Percentiles rank a stretch among this genome's conserved stretches.
phyloP scores from a whole-genome alignment of 2,797 vertebrate species.

The Buceros bicornis region DNA sequence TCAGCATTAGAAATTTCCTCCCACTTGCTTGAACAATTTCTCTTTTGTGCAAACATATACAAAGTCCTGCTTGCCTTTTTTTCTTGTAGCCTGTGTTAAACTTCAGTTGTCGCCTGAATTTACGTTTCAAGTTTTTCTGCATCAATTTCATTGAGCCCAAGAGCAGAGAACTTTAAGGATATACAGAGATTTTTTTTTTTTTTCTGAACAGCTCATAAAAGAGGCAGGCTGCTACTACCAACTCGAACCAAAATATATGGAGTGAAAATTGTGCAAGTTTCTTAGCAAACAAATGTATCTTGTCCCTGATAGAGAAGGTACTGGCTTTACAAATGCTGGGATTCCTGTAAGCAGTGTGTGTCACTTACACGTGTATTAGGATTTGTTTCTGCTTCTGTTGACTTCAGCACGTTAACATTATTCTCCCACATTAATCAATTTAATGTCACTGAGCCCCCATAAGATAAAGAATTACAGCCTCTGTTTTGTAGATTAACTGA shows the following conservation, averaged over 20 bases:
- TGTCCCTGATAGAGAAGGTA: neutral
- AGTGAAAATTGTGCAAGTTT: neutral
- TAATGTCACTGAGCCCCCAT: neutral
- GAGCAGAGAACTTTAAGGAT: conserved; percentile 9
- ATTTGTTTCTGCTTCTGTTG: conserved; percentile 27
- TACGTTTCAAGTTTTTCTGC: neutral
- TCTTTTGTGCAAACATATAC: neutral
- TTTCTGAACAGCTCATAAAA: conserved; percentile 26
- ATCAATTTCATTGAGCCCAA: neutral
- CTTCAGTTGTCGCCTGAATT: conserved; percentile 13
- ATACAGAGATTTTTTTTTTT: neutral
- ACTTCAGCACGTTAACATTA: neutral
- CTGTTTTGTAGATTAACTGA: conserved; percentile 3
- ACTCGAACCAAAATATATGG: neutral
- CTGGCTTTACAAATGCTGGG: neutral
- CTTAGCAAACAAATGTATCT: neutral
- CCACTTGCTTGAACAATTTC: neutral
- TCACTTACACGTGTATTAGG: neutral
- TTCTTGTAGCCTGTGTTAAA: conserved; percentile 7
- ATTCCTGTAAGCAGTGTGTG: neutral
- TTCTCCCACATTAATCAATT: neutral
- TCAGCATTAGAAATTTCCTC: conserved; percentile 1
- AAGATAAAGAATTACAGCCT: neutral
- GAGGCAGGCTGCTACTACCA: conserved; percentile 18
- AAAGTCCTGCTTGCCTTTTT: neutral